Conservation (phyloP, 1,140 invertebrate genomes). For the Philotrypesis tridentata region DNA sequence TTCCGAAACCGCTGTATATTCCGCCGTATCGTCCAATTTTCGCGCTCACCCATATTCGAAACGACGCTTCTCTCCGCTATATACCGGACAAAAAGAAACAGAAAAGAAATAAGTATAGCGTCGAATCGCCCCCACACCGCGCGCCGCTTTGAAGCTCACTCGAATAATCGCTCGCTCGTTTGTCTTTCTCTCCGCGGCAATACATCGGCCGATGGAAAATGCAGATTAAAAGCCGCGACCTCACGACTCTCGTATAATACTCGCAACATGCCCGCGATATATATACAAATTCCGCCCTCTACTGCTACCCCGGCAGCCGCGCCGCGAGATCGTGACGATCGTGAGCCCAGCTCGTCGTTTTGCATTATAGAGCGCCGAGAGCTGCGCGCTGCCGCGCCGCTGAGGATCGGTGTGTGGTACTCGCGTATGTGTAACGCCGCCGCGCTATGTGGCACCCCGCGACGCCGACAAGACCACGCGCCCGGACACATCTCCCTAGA, state of each 20-base stretch:
- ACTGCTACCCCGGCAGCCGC: not conserved
- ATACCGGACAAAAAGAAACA: no score
- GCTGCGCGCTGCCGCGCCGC: not conserved
- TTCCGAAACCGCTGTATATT: no score
- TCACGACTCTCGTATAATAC: constrained; percentile 10
- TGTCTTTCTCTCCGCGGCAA: constrained; percentile 3
- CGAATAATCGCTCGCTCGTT: not conserved
- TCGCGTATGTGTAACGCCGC: not conserved
- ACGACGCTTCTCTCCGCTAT: no score
- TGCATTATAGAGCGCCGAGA: not conserved
- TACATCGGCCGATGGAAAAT: constrained; percentile 12
- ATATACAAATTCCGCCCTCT: constrained; percentile 19
- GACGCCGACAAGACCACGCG: not conserved
- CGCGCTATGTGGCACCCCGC: constrained; percentile 4
- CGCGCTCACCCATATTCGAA: no score
- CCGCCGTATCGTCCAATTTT: no score
- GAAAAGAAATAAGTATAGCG: no score
- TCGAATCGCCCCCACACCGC: no score
- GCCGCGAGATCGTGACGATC: constrained; percentile 16
- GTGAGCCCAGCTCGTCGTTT: not conserved
- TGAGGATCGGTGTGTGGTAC: not conserved
- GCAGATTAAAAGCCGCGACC: constrained; percentile 17
- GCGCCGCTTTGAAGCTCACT: not conserved
- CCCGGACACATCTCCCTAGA: not conserved
- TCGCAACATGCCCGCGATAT: not conserved